phyloP scores from a whole-genome alignment of 2,888 invertebrate genomes.

The Polymixis lichenea region DNA sequence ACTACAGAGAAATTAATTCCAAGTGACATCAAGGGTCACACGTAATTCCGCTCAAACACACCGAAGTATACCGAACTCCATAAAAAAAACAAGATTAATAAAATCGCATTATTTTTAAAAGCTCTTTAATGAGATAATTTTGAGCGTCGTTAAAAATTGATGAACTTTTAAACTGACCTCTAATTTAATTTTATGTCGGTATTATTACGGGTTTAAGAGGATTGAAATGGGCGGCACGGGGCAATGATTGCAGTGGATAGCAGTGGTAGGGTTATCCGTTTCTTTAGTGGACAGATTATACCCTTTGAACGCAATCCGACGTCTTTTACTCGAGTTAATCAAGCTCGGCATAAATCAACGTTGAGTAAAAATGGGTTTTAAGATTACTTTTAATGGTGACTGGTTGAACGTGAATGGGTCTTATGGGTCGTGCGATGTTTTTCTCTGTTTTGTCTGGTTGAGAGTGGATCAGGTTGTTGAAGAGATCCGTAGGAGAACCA shows the following conservation, averaged over 20 bases:
- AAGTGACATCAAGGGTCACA: constrained; percentile 34
- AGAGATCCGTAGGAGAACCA: no score
- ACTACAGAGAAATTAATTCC: constrained; percentile 20
- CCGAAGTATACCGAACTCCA: constrained; percentile 8
- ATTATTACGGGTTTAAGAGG: constrained; percentile 65
- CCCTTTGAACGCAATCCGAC: constrained; percentile 55
- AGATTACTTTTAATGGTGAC: constrained; percentile 51
- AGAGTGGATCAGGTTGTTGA: background rate
- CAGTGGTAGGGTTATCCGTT: constrained; percentile 67
- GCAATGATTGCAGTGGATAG: constrained; percentile 69
- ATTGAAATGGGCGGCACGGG: constrained; percentile 76
- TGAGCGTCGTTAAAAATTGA: constrained; percentile 70
- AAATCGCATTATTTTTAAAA: constrained; percentile 59
- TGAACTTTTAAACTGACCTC: constrained; percentile 73
- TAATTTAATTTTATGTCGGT: constrained; percentile 76
- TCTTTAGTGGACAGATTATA: constrained; percentile 75
- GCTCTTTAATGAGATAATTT: constrained; percentile 60
- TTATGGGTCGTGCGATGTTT: constrained; percentile 9
- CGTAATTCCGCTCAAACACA: constrained; percentile 30
- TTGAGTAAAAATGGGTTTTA: constrained; percentile 54
- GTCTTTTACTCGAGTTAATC: constrained; percentile 57
- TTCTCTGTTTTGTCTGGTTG: constrained; percentile 11
- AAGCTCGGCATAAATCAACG: constrained; percentile 61
- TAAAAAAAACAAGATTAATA: constrained; percentile 42
- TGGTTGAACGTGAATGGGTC: constrained; percentile 33